phyloP scores from a whole-genome alignment of 2,888 invertebrate species.

The Dimorphilus gyrociliatus region DNA sequence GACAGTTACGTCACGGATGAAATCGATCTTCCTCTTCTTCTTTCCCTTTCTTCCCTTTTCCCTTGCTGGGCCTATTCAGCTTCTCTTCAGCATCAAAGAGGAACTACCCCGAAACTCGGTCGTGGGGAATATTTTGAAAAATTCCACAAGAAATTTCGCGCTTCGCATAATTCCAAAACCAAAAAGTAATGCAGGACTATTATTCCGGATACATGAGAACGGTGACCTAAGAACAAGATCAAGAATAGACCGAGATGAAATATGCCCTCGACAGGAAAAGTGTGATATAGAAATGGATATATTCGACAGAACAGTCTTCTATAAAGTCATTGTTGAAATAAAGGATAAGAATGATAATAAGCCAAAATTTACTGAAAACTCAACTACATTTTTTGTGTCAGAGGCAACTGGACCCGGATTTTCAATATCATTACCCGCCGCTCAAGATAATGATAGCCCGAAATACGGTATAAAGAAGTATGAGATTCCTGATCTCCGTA shows the following conservation, averaged over 20 bases:
- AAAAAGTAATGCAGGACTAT: too few species aligned
- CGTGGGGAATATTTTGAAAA: too few species aligned
- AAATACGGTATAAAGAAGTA: neutral
- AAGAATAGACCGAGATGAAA: slow-evolving; percentile 5
- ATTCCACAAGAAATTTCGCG: too few species aligned
- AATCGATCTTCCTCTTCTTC: too few species aligned
- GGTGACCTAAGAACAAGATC: slow-evolving; percentile 4
- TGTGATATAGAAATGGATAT: slow-evolving; percentile 5
- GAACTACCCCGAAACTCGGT: too few species aligned
- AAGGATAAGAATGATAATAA: slow-evolving; percentile 6
- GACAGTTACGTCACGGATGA: too few species aligned
- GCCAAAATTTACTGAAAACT: slow-evolving; percentile 5
- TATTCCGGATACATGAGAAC: too few species aligned
- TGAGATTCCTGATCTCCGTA: neutral
- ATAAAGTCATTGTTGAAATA: slow-evolving; percentile 5
- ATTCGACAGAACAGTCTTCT: slow-evolving; percentile 3
- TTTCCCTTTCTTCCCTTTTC: too few species aligned
- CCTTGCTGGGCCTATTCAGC: too few species aligned
- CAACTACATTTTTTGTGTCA: slow-evolving; percentile 3
- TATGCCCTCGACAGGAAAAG: slow-evolving; percentile 4
- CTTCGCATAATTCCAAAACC: too few species aligned
- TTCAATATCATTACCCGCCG: slow-evolving; percentile 5
- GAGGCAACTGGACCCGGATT: slow-evolving; percentile 6
- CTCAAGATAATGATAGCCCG: slow-evolving; percentile 6
- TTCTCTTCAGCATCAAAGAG: too few species aligned